Conservation (phyloP, 2,113 vertebrate genomes). For the Phalacrocorax carbo region DNA sequence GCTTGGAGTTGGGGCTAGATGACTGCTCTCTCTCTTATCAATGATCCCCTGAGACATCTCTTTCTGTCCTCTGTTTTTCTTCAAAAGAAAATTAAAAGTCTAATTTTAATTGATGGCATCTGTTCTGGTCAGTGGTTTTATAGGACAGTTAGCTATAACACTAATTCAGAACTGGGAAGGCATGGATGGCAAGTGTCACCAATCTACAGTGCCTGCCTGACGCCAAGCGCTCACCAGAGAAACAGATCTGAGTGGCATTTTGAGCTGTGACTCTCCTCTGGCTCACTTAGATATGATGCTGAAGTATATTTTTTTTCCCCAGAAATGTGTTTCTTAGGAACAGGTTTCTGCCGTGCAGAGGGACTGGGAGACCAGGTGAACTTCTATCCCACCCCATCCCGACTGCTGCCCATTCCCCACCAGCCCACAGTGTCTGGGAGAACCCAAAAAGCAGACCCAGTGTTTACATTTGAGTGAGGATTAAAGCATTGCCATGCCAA, state of each 20-base stretch:
- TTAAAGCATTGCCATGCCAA: not conserved
- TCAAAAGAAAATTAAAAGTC: slow-evolving; percentile 19
- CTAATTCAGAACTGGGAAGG: not conserved
- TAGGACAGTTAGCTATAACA: not conserved
- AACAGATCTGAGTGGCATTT: not conserved
- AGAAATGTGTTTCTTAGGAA: not conserved
- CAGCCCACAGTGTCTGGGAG: not conserved
- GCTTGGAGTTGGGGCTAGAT: not conserved
- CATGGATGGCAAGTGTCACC: not conserved
- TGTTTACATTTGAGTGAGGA: not conserved
- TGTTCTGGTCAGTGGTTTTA: not conserved
- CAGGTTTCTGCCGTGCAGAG: not conserved
- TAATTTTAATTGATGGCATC: not conserved
- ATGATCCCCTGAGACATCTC: not conserved
- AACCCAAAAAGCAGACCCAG: not conserved
- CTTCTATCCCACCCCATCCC: not conserved
- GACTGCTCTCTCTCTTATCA: not conserved
- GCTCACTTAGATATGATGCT: not conserved
- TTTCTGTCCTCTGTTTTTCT: not conserved
- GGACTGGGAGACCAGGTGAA: not conserved
- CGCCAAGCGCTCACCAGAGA: not conserved
- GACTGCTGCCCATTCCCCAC: not conserved
- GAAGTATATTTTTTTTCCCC: not conserved
- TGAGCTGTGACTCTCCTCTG: slow-evolving; percentile 29
- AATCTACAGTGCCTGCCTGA: not conserved